These are phyloP conservation scores for Micrasema longulum DNA, from an alignment of 1,140 invertebrate species.

Conservation along the genomic window DNA sequence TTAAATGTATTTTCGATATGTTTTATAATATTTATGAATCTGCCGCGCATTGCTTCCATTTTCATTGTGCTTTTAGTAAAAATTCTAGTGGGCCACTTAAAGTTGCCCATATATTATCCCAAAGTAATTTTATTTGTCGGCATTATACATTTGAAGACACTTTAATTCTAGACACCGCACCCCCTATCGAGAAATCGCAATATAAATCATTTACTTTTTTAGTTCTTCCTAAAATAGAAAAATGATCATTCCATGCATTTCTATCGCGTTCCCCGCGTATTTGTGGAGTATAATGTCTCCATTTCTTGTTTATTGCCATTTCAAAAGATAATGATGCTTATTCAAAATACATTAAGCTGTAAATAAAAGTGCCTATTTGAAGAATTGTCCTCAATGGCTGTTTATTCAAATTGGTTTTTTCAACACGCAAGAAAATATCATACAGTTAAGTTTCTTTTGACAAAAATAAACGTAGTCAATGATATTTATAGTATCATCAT, in stretches of 20 bases:
- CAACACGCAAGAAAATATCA: too few relatives aligned
- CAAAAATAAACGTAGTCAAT: too few relatives aligned
- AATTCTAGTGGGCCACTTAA: constrained; percentile 41
- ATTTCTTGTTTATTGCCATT: constrained; percentile 31
- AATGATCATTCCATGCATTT: constrained; percentile 45
- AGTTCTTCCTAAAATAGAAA: constrained; percentile 35
- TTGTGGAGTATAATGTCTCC: constrained; percentile 33
- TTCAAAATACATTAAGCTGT: constrained; percentile 36
- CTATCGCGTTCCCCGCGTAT: constrained; percentile 23
- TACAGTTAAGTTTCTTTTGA: too few relatives aligned
- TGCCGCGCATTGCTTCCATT: too few relatives aligned
- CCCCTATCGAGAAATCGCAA: not conserved
- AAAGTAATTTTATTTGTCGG: constrained; percentile 50
- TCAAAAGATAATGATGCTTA: constrained; percentile 37
- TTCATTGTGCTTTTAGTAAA: not conserved
- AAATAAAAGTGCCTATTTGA: constrained; percentile 10
- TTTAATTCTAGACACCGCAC: constrained; percentile 39
- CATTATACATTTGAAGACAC: constrained; percentile 49
- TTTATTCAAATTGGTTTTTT: too few relatives aligned
- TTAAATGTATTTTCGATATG: too few relatives aligned
- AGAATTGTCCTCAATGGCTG: too few relatives aligned
- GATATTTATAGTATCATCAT: too few relatives aligned
- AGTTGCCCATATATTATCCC: constrained; percentile 47
- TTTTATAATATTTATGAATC: too few relatives aligned
- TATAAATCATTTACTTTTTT: constrained; percentile 44